Base-by-base conservation (phyloP, 2,797 vertebrate genomes). In the Tragopan temminckii region DNA sequence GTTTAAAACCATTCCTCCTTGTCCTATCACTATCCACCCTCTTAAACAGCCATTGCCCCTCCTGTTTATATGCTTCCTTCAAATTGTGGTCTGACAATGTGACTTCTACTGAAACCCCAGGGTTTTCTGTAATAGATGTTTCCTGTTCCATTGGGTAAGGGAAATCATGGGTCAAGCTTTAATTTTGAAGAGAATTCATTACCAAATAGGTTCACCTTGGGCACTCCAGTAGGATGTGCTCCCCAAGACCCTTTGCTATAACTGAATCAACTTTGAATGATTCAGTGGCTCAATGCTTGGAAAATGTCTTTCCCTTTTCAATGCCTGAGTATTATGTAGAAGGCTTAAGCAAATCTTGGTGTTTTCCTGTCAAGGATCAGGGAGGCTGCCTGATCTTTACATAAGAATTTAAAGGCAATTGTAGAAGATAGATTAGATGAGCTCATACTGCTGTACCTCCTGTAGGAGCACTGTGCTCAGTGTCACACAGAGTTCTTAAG, bases 151-250 rank as follows among this genome's bases (percentile, higher is more conserved):
- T 35, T 21, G 43, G 52, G 35, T 33, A 85, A 59, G 35, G 8
- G 13, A 72, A 35, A 80, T 4, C 9, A 10, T 48, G 12, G 15
- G 43, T 50, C 24, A 59, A n/a, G 31, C 14, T 69, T 75, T n/a
- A 45, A 7, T 35, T 24, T 71, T 57, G 18, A 75, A 71, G 48
- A 16, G 0, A 2, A 29, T 71, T 18, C 20, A 23, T 31, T 77
- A 10, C 27, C 15, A 62, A 66, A 38, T 0, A 4, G 13, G 10
- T 67, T 66, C 35, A 46, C 0, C 0, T 2, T 67, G 19, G 20
- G 53, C 42, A 23, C 27, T 61, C 35, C 13, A 69, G 52, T 13
- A 50, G 6, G 7, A 13, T 61, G 18, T 24, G 31, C 20, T 85
- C 43, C 42, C 29, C 40, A 42, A 67, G 58, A 5, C 17, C 20